Base-by-base conservation (phyloP, 2,888 invertebrate species). In the Colostygia pectinataria region DNA sequence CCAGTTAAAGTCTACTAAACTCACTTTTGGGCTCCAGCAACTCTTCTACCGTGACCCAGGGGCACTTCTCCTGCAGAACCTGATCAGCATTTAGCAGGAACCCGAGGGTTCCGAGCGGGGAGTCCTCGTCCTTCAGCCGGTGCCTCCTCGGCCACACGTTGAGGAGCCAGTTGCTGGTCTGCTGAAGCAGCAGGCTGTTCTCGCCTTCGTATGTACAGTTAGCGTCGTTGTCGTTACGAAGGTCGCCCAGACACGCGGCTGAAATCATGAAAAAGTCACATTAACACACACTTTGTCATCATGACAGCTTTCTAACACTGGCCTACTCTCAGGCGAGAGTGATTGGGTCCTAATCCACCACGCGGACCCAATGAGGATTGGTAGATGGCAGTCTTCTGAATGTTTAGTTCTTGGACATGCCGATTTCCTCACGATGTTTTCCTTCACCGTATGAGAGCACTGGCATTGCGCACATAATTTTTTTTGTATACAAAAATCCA, bases 121-220 rank as follows among this genome's bases (percentile, higher is more conserved):
- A 91, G 44, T 87, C 81, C 47, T 91, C 78, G 0, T 65, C 39
- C 9, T 83, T 74, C 15, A 89, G 70, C 34, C 72, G 63, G 25
- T 66, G 52, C 2, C 91, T 55, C 12, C 82, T 68, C 0, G 84
- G 72, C 93, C 94, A 94, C 24, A 92, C 80, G 54, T 82, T 91
- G 13, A 97, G 77, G 8, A 98, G 87, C 94, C 96, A 97, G 84
- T 97, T 97, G 80, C 95, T 95, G 34, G 95, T 93, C 90, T 97
- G 97, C 80, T 97, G 97, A 42, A 97, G 92, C 8, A 98, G 85
- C 0, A 98, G 94, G 70, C 96, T 96, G 87, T 97, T 97, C 87
- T 98, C 97, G 0, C 98, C 97, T 81, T 98, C 97, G 73, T 97
- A 98, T 0, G 95, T 98, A 71, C 95, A 95, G 82, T 95, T 96